Percentiles rank a stretch among this genome's conserved stretches.
phyloP scores from a whole-genome alignment of 1,140 invertebrate genomes.

The Augochlora pura region DNA sequence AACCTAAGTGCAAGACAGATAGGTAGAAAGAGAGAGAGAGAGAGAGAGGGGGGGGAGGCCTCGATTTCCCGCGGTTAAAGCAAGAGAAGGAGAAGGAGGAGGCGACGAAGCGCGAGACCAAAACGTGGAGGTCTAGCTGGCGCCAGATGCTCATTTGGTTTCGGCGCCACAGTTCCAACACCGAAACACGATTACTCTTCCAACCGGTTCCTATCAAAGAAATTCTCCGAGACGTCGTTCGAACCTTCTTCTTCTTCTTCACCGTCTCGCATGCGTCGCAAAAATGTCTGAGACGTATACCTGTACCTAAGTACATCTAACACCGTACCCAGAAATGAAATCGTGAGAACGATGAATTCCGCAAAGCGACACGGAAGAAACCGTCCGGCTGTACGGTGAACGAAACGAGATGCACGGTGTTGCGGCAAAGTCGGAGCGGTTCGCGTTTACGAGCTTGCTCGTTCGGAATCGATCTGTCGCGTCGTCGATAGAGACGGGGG shows the following conservation, averaged over 20 bases:
- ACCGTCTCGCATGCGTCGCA: neutral
- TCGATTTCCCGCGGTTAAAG: too few species aligned
- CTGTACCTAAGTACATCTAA: too few species aligned
- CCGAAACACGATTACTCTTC: slow-evolving; percentile 60
- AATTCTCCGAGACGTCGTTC: neutral
- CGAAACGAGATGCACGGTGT: too few species aligned
- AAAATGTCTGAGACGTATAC: neutral
- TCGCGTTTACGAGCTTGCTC: neutral
- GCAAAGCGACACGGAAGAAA: too few species aligned
- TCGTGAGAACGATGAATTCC: too few species aligned
- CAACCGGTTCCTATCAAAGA: slow-evolving; percentile 58
- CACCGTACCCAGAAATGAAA: too few species aligned
- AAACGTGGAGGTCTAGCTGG: slow-evolving; percentile 55
- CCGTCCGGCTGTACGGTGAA: too few species aligned
- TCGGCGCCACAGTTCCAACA: slow-evolving; percentile 62
- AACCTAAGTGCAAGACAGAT: too few species aligned
- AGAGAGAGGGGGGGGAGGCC: too few species aligned
- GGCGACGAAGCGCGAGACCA: neutral
- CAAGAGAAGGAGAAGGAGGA: too few species aligned
- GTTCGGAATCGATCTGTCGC: neutral
- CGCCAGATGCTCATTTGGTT: slow-evolving; percentile 66
- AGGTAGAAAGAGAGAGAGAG: too few species aligned
- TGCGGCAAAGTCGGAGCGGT: neutral
- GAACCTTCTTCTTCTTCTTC: neutral
- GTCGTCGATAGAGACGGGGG: neutral